Conservation (phyloP, 1,140 invertebrate genomes). For the Carcinoscorpius rotundicauda region DNA sequence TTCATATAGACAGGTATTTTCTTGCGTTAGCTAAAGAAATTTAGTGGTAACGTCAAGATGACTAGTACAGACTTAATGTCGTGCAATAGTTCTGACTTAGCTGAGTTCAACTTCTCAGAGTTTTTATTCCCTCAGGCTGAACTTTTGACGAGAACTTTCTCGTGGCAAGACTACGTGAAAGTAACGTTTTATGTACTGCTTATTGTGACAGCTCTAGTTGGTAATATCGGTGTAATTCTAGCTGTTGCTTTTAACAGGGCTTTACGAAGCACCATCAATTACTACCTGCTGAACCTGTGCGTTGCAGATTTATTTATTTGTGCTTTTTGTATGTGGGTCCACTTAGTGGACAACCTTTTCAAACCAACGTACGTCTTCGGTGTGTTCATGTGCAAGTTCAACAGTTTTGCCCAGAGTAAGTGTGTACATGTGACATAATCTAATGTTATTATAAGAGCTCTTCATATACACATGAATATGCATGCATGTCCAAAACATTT, state of each 20-base stretch:
- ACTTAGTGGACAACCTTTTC: slow-evolving; percentile 32
- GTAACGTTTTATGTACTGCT: slow-evolving; percentile 26
- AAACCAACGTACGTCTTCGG: slow-evolving; percentile 32
- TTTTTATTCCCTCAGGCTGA: slow-evolving; percentile 16
- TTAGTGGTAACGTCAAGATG: too few species aligned
- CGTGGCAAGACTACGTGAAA: slow-evolving; percentile 30
- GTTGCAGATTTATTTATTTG: slow-evolving; percentile 36
- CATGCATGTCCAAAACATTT: too few species aligned
- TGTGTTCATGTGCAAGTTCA: slow-evolving; percentile 38
- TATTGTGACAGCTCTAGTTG: slow-evolving; percentile 32
- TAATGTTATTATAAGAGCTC: background rate
- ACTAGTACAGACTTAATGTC: too few species aligned
- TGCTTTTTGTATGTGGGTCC: slow-evolving; percentile 39
- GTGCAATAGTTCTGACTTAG: too few species aligned
- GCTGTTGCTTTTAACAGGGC: slow-evolving; percentile 38
- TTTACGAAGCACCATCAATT: slow-evolving; percentile 33
- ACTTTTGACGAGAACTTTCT: slow-evolving; percentile 12
- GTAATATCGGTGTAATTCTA: slow-evolving; percentile 40
- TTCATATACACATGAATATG: too few species aligned
- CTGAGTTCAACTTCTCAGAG: slow-evolving; percentile 17
- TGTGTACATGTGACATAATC: slow-evolving; percentile 8
- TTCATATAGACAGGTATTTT: too few species aligned
- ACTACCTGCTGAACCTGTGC: slow-evolving; percentile 35
- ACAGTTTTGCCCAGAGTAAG: slow-evolving; percentile 40
- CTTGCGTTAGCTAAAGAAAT: too few species aligned